Evolutionary conservation across 1,140 invertebrate genomes (phyloP).

Genomic region (Papilio machaon): DNA sequence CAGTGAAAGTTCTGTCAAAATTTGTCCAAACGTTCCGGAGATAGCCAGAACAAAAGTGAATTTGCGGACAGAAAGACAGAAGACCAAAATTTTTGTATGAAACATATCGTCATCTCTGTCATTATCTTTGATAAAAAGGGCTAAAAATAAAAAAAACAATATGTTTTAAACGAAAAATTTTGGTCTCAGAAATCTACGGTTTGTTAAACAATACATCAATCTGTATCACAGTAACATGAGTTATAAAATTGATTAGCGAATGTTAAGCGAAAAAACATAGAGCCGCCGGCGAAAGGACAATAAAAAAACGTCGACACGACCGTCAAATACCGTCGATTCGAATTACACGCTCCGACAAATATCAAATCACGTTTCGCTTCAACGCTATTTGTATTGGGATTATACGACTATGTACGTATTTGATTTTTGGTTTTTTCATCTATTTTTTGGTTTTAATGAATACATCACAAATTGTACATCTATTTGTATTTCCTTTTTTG

Average conservation of each 20-base stretch:
- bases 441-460: neutral
- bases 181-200: neutral
- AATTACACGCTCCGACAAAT: conserved; percentile 28
- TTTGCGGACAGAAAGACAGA: too few relatives aligned
- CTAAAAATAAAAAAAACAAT: too few relatives aligned
- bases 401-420: neutral
- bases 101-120: too few relatives aligned
- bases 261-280: neutral
- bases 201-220: neutral
- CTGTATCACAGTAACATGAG: neutral
- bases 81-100: too few relatives aligned
- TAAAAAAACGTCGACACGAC: neutral
- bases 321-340: conserved; percentile 27
- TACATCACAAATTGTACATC: neutral
- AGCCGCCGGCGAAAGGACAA: neutral
- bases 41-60: too few relatives aligned
- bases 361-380: conserved; percentile 13
- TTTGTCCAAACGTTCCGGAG: too few relatives aligned
- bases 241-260: conserved; percentile 1
- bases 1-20: too few relatives aligned
- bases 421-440: neutral
- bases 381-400: conserved; percentile 15
- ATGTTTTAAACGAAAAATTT: neutral
- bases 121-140: too few relatives aligned
- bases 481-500: neutral